These are phyloP conservation scores for Oncorhynchus gorbuscha DNA, from an alignment of 2,113 vertebrate species.

Conservation along the genomic window DNA sequence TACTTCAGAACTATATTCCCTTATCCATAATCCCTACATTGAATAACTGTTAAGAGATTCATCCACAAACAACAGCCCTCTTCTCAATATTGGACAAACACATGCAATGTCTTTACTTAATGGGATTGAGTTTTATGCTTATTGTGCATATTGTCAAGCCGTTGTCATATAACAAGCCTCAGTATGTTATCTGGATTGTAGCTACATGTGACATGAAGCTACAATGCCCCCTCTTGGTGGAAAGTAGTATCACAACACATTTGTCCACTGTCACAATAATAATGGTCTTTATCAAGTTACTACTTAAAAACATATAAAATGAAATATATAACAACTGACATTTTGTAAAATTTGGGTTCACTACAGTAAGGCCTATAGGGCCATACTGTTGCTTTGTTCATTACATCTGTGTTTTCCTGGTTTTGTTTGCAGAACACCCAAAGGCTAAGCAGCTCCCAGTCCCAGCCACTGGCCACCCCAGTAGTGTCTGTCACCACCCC, in stretches of 20 bases:
- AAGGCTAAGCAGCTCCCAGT: conserved; percentile 92
- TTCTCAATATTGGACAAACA: background rate
- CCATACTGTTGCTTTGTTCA: background rate
- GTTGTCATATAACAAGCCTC: background rate
- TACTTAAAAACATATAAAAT: too few species aligned
- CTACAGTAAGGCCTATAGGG: background rate
- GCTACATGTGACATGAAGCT: conserved; percentile 20
- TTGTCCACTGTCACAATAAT: background rate
- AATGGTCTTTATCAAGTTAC: background rate
- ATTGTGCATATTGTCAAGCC: background rate
- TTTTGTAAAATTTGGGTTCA: background rate
- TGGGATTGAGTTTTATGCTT: background rate
- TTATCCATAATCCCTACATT: background rate
- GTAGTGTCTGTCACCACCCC: conserved; percentile 97
- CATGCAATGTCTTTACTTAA: background rate
- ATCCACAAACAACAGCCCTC: background rate
- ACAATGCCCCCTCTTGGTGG: conserved; percentile 55
- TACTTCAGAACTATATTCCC: background rate
- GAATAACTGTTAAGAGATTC: background rate
- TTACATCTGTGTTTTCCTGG: conserved; percentile 18
- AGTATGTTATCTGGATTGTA: background rate
- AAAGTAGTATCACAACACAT: background rate
- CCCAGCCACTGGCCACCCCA: conserved; percentile 91
- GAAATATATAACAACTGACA: too few species aligned
- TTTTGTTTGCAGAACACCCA: conserved; percentile 84